These are phyloP conservation scores for Phaethon lepturus DNA, from an alignment of 2,113 vertebrate genomes.

Conservation along the genomic window DNA sequence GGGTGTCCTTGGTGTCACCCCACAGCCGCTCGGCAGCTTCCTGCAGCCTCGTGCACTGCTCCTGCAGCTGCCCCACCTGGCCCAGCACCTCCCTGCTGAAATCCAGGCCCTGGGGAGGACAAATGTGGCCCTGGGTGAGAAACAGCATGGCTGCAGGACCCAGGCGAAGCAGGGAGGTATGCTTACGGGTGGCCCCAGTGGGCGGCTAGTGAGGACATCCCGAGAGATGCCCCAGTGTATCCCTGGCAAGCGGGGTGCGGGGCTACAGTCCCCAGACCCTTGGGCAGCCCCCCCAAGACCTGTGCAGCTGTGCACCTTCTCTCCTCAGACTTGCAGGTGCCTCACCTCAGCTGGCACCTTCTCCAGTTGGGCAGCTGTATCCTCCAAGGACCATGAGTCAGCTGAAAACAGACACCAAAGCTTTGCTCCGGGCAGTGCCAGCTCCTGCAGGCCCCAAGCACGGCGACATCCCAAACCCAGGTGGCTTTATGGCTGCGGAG, in stretches of 20 bases:
- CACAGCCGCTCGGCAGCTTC: neutral
- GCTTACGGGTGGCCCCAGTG: neutral
- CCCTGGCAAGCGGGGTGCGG: fast-evolving
- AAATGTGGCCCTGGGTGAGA: neutral
- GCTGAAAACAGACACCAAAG: slow-evolving; percentile 28
- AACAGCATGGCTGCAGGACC: neutral
- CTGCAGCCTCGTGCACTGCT: slow-evolving; percentile 25
- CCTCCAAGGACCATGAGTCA: neutral
- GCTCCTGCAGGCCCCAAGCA: neutral
- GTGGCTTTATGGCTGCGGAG: neutral
- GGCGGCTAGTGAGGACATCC: neutral
- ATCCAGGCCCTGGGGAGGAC: slow-evolving; percentile 27
- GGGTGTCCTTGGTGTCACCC: neutral
- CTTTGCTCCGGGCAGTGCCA: neutral
- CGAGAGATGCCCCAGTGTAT: neutral
- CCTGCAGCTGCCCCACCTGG: slow-evolving; percentile 25
- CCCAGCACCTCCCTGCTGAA: slow-evolving; percentile 10
- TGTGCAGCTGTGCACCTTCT: neutral
- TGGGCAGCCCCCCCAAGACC: neutral
- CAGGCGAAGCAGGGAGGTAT: neutral
- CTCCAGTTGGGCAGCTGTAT: neutral
- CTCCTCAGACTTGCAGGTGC: neutral
- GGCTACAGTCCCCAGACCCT: neutral
- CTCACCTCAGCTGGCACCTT: neutral
- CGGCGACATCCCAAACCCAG: fast-evolving